phyloP scores from a whole-genome alignment of 2,797 vertebrate species.

The Taenioides sp. region DNA sequence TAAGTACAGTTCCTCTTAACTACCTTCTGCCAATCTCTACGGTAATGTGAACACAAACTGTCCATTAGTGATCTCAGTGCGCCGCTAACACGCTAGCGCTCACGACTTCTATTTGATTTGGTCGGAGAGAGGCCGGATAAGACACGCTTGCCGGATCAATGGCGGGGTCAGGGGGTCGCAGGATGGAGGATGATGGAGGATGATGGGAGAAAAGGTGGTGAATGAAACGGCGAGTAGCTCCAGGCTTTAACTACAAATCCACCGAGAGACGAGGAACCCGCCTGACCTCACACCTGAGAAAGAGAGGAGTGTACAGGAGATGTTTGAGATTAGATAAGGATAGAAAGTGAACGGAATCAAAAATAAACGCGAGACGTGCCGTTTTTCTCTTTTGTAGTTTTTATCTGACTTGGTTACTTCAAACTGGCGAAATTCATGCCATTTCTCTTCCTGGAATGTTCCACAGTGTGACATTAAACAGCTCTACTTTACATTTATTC shows the following conservation, averaged over 20 bases:
- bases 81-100: background rate
- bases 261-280: background rate
- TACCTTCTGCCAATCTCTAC: background rate
- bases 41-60: background rate
- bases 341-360: background rate
- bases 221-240: background rate
- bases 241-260: background rate
- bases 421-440: too few species aligned
- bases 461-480: too few species aligned
- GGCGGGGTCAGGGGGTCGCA: background rate
- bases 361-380: background rate
- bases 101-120: background rate
- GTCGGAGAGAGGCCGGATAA: background rate
- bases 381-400: too few species aligned
- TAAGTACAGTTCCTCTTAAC: background rate
- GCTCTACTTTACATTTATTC: too few species aligned
- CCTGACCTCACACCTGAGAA: background rate
- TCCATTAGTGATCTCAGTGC: conserved; percentile 3
- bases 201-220: background rate
- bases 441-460: too few species aligned
- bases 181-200: conserved; percentile 1
- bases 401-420: too few species aligned
- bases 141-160: background rate
- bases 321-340: background rate
- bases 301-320: background rate